These are phyloP conservation scores for Microchirus variegatus DNA, from an alignment of 2,797 vertebrate genomes.

Conservation along the genomic window DNA sequence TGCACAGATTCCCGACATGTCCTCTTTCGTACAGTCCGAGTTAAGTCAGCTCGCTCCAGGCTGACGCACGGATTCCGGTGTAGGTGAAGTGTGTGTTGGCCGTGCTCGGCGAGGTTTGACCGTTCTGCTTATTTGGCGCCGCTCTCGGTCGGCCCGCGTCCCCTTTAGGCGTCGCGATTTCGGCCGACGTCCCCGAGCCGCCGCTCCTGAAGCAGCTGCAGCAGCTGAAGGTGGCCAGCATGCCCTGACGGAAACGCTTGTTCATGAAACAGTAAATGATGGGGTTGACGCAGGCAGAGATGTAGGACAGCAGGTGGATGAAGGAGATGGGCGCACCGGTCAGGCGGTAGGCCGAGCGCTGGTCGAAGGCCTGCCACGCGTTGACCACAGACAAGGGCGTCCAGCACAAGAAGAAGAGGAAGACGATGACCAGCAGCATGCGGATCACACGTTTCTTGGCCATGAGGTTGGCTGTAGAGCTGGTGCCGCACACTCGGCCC, in stretches of 20 bases:
- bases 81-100: constrained; percentile 82
- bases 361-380: constrained; percentile 94
- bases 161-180: constrained; percentile 24
- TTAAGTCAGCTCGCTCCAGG: constrained; percentile 62
- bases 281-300: constrained; percentile 95
- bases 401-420: constrained; percentile 97
- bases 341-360: constrained; percentile 83
- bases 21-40: background rate
- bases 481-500: constrained; percentile 83
- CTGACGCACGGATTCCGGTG: constrained; percentile 76
- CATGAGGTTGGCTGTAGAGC: constrained; percentile 88
- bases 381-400: constrained; percentile 95
- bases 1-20: constrained; percentile 2
- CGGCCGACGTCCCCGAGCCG: constrained; percentile 23
- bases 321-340: constrained; percentile 96
- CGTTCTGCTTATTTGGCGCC: constrained; percentile 77
- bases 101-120: constrained; percentile 70
- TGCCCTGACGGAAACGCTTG: constrained; percentile 91
- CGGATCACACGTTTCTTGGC: constrained; percentile 97
- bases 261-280: constrained; percentile 99
- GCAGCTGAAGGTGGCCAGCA: constrained; percentile 90
- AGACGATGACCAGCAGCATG: constrained; percentile 96
- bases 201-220: constrained; percentile 54
- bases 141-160: constrained; percentile 4
- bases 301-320: constrained; percentile 96